Conservation (phyloP, 2,113 vertebrate genomes). For the Tauraco erythrolophus region DNA sequence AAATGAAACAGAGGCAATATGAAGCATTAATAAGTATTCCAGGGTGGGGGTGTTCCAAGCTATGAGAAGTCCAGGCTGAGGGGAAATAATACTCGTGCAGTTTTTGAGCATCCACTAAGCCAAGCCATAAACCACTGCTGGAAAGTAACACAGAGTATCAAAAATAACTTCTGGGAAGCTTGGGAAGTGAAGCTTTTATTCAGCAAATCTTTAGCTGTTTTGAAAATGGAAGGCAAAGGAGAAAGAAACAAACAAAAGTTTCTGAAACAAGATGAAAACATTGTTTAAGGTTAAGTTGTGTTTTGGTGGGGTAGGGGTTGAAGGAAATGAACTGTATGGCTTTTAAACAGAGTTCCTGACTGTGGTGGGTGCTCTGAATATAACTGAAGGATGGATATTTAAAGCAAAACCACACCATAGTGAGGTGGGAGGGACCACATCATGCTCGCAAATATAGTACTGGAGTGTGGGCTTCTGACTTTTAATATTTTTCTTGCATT, state of each 20-base stretch:
- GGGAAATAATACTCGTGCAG: background rate
- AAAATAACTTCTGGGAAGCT: conserved; percentile 29
- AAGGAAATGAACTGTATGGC: background rate
- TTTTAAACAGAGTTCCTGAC: conserved; percentile 10
- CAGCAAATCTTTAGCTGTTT: background rate
- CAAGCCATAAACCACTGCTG: conserved; percentile 35
- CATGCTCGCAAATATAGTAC: conserved; percentile 67
- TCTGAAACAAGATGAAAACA: background rate
- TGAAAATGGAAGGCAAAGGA: background rate
- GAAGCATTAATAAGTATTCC: background rate
- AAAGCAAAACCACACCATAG: conserved; percentile 18
- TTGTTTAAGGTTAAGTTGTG: background rate
- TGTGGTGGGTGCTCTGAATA: background rate
- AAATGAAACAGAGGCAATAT: background rate
- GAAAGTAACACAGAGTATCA: background rate
- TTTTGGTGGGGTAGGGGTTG: conserved; percentile 9
- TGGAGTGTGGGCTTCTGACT: conserved; percentile 69
- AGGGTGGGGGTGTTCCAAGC: background rate
- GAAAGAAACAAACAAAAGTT: background rate
- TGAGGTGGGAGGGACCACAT: conserved; percentile 63
- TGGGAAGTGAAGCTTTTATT: background rate
- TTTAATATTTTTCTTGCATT: conserved; percentile 83
- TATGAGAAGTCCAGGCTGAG: background rate
- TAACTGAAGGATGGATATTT: conserved; percentile 23
- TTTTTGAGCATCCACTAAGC: background rate